Evolutionary conservation across 2,113 vertebrate genomes (phyloP), one percentile per base, ranked within the genome.

Genomic region (Trachemys scripta): DNA sequence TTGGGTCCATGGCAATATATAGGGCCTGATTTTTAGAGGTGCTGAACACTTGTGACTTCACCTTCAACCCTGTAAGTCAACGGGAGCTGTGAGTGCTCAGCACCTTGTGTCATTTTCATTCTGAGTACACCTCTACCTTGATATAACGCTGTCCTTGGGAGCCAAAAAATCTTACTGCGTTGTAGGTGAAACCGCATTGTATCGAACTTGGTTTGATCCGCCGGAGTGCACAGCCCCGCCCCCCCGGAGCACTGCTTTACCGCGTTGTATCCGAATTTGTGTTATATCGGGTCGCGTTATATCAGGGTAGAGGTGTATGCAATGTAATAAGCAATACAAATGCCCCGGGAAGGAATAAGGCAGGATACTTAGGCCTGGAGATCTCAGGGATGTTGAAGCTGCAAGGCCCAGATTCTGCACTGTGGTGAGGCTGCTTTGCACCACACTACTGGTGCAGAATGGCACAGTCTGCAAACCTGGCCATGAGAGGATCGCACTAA

Each of bases 291-390:
- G 45, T 45, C 45, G 45, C 6, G 6, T 45, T 45, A 45, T 45
- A 45, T 45, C 45, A 6, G 45, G 45, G 45, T 45, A 45, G 45
- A 45, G 45, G 45, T 45, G 45, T 45, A 35, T 35, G 49, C 84
- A 92, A n/a, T 35, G 49, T 84, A 93, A n/a, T 35, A 69, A 85
- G 85, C 85, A 88, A 85, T 93, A 45, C 95, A 79, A 87, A 90
- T 94, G 83, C 84, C 93, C 95, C 59, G 89, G 89, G 50, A 50
- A 95, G 89, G 96, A 96, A 97, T 97, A 82, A 95, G 96, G 91
- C 92, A 89, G 95, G 94, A 87, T 91, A 79, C 84, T 96, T 96
- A 94, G 80, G 94, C 92, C 87, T 90, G 81, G 91, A 93, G 89
- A 96, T 94, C 83, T 96, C 96, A n/a, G 35, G 62, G 62, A 69